Conservation (phyloP, 35 echinoderm and acorn worm species). For the Heliocidaris tuberculata region DNA sequence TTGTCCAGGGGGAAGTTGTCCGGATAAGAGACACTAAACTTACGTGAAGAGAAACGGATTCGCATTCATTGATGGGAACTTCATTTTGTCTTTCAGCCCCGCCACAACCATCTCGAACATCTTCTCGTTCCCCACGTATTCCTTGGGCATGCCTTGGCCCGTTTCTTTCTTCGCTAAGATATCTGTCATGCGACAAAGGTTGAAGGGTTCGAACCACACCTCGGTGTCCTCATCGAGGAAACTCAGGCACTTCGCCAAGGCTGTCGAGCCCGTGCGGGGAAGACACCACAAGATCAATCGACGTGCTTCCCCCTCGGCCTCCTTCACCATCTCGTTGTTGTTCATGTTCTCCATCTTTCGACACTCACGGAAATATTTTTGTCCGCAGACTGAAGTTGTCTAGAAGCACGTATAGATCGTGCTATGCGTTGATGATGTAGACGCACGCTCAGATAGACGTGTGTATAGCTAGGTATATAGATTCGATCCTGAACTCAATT, state of each 20-base stretch:
- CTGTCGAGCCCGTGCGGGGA: background rate
- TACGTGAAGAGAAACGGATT: background rate
- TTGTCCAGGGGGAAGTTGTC: too few species aligned
- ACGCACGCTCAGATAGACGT: too few species aligned
- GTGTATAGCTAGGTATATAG: too few species aligned
- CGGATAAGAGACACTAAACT: too few species aligned
- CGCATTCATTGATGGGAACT: background rate
- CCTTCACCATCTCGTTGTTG: background rate
- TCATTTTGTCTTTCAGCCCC: background rate
- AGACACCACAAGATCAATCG: background rate
- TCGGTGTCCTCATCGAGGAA: background rate
- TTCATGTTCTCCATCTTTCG: too few species aligned
- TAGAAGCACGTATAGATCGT: too few species aligned
- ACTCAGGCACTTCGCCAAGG: background rate
- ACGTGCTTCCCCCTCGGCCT: background rate
- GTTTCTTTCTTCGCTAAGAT: background rate
- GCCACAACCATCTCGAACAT: background rate
- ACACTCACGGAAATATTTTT: too few species aligned
- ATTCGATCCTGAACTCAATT: too few species aligned
- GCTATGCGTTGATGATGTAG: too few species aligned
- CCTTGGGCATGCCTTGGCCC: background rate
- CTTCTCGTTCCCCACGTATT: background rate
- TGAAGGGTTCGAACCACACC: conserved; percentile 21
- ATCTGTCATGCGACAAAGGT: background rate
- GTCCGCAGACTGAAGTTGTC: too few species aligned